Percentiles rank a stretch among this genome's conserved stretches.
Evolutionary conservation across 2,797 vertebrate genomes (phyloP).

Genomic region (Lateolabrax maculatus): DNA sequence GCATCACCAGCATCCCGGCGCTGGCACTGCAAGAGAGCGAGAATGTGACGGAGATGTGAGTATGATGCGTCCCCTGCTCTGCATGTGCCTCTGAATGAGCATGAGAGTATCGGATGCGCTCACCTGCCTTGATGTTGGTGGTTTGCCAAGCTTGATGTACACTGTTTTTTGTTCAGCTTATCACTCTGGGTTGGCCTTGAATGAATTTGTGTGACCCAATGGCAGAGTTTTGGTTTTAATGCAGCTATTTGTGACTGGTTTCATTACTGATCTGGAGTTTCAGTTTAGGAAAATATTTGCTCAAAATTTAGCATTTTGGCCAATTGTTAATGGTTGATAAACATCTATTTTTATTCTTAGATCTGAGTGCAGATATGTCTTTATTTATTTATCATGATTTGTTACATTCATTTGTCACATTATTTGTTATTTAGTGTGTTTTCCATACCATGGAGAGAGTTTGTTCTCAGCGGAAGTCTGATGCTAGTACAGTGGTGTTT

Average conservation of each 20-base stretch:
- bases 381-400: background rate
- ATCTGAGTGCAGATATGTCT: background rate
- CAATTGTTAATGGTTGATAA: background rate
- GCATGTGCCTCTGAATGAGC: slow-evolving; percentile 21
- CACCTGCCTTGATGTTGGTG: background rate
- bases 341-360: slow-evolving; percentile 7
- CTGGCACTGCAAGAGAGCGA: slow-evolving; percentile 84
- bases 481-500: background rate
- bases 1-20: slow-evolving; percentile 77
- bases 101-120: background rate
- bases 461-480: background rate
- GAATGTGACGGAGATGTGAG: slow-evolving; percentile 90
- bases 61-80: slow-evolving; percentile 51
- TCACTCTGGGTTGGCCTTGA: background rate
- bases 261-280: background rate
- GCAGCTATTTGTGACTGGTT: background rate
- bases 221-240: background rate
- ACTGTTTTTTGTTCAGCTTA: slow-evolving; percentile 13
- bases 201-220: background rate
- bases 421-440: slow-evolving; percentile 1
- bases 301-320: background rate
- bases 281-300: background rate
- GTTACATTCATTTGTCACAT: slow-evolving; percentile 1
- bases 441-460: background rate
- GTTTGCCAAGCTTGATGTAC: slow-evolving; percentile 11